Percentiles rank a stretch among this genome's conserved stretches.
Evolutionary conservation across 2,113 vertebrate species (phyloP).

Genomic region (Tragulus kanchil): DNA sequence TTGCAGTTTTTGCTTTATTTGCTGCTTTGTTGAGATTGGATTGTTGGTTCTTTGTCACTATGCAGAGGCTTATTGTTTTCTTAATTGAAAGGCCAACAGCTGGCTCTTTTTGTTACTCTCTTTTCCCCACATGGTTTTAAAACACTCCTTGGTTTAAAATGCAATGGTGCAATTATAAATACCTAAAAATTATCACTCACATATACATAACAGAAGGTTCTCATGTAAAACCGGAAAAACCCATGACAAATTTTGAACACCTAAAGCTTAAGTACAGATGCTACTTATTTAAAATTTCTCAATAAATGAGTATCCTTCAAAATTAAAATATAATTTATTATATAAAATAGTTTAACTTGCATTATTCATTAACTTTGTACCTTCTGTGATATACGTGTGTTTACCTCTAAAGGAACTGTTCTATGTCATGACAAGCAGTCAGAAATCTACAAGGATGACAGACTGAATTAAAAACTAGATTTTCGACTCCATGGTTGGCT

Average conservation of each 20-base stretch:
- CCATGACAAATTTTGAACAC: neutral
- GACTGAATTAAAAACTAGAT: neutral
- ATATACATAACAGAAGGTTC: neutral
- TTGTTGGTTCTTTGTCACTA: constrained; percentile 1
- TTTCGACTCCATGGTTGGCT: neutral
- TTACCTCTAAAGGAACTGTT: neutral
- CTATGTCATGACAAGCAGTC: neutral
- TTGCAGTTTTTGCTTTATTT: constrained; percentile 36
- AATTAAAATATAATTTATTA: neutral
- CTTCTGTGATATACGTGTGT: neutral
- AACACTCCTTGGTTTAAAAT: constrained; percentile 52
- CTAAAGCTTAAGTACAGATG: neutral
- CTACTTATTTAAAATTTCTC: neutral
- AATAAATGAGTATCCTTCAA: neutral
- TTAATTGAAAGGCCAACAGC: constrained; percentile 61
- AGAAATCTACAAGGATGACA: neutral
- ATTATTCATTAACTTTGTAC: neutral
- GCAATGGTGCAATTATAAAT: neutral
- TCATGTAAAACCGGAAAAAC: neutral
- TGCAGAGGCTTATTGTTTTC: constrained; percentile 15
- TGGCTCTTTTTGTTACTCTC: neutral
- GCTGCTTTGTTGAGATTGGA: neutral
- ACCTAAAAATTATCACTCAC: neutral
- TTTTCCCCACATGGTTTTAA: neutral
- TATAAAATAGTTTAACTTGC: neutral